Base-by-base conservation (phyloP, 1,140 invertebrate species). In the Bicyclus anynana region DNA sequence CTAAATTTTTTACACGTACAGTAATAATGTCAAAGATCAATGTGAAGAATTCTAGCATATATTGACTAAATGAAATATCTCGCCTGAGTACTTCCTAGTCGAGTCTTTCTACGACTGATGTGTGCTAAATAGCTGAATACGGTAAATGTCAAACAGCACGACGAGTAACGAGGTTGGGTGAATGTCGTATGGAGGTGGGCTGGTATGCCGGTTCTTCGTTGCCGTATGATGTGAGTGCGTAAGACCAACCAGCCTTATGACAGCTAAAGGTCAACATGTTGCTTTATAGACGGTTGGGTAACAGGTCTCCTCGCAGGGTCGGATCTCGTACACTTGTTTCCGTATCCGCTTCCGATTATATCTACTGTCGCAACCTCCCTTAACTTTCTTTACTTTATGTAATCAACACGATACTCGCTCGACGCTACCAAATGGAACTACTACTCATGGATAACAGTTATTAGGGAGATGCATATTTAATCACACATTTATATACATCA, bases 281-380 rank as follows among this genome's bases (percentile, higher is more conserved):
- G 58, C 62, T 71, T 63, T 70, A 69, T 71, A 68, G 69, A 81
- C 74, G 69, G 77, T 79, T 77, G 74, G 72, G 75, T 69, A 76
- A 82, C 73, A 69, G 56, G 69, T 76, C 74, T 65, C 42, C 67
- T 65, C 55, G 59, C 79, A 80, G 79, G 80, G 83, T 77, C 77
- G 67, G 60, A 56, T 78, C 76, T 75, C 56, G 57, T 72, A 54
- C 62, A 74, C 23, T 26, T 29, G 48, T 70, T 81, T 82, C 78
- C 74, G 71, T 68, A 68, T 82, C 80, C 77, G 79, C 81, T 84
- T 87, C 81, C 80, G 77, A 75, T 58, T 52, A 7, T 33, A 23
- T 7, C 23, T 23, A 26, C 42, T 59, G 56, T 37, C 59, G 59
- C 50, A 49, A 42, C 52, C 61, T 75, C 70, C 67, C 65, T 65